phyloP scores from a whole-genome alignment of 2,888 invertebrate genomes.

The Osedax fenrisi region DNA sequence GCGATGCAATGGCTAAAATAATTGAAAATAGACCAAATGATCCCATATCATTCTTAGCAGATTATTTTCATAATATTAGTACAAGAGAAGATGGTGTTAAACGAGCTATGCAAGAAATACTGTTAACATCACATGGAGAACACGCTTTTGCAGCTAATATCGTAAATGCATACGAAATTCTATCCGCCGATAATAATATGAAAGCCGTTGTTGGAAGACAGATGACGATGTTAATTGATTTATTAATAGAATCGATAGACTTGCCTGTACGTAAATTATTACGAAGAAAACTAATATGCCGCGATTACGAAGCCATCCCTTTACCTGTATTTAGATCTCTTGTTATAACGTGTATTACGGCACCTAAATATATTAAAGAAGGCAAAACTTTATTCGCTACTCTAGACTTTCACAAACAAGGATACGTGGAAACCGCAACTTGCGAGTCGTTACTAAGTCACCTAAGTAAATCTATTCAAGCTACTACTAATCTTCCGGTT shows the following conservation, averaged over 20 bases:
- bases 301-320: background rate
- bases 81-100: background rate
- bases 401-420: background rate
- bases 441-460: background rate
- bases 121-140: background rate
- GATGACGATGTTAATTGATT: background rate
- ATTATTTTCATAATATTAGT: slow-evolving; percentile 13
- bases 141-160: background rate
- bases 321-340: background rate
- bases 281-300: background rate
- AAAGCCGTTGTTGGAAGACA: background rate
- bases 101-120: slow-evolving; percentile 4
- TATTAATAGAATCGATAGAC: background rate
- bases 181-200: background rate
- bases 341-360: background rate
- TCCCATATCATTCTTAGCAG: slow-evolving; percentile 8
- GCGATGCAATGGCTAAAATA: slow-evolving; percentile 6
- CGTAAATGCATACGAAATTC: slow-evolving; percentile 7
- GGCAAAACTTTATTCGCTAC: background rate
- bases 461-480: background rate
- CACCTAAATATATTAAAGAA: background rate
- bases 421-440: background rate
- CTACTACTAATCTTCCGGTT: no score
- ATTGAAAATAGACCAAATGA: slow-evolving; percentile 13
- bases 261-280: background rate